Evolutionary conservation across 2,797 vertebrate genomes (phyloP).

Genomic region (Pteronotus mesoamericanus): DNA sequence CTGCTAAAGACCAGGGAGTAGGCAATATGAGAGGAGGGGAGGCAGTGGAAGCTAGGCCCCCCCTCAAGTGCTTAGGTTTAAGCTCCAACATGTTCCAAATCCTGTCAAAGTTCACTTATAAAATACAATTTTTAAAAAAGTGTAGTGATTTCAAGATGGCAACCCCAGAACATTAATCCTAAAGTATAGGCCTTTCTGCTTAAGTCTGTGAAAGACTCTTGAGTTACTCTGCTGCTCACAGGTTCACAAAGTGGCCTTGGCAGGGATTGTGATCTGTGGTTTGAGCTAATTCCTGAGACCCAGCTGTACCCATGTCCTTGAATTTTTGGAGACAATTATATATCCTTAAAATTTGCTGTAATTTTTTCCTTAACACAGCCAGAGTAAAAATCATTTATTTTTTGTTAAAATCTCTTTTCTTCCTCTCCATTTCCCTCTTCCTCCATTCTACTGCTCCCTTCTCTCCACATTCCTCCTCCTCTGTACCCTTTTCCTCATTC

Average conservation of each 20-base stretch:
- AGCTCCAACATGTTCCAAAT: background rate
- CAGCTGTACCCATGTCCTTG: background rate
- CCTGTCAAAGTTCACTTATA: background rate
- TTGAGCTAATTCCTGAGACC: background rate
- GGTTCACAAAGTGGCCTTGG: background rate
- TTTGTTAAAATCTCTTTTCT: background rate
- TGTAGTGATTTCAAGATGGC: background rate
- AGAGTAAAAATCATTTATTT: background rate
- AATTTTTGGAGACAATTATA: background rate
- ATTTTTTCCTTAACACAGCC: background rate
- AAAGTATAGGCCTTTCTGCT: background rate
- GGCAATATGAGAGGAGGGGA: too few relatives aligned
- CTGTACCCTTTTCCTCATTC: background rate
- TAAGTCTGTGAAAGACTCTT: background rate
- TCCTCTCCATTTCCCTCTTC: background rate
- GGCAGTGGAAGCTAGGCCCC: too few relatives aligned
- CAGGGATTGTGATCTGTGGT: background rate
- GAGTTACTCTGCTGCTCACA: background rate
- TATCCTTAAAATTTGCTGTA: background rate
- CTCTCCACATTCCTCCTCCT: background rate
- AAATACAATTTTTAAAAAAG: background rate
- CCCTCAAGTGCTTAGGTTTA: fast-evolving
- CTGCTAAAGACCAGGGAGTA: too few relatives aligned
- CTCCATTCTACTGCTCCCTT: background rate
- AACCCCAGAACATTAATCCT: background rate